Conservation (phyloP, 1,140 invertebrate genomes). For the Drosophila orena region DNA sequence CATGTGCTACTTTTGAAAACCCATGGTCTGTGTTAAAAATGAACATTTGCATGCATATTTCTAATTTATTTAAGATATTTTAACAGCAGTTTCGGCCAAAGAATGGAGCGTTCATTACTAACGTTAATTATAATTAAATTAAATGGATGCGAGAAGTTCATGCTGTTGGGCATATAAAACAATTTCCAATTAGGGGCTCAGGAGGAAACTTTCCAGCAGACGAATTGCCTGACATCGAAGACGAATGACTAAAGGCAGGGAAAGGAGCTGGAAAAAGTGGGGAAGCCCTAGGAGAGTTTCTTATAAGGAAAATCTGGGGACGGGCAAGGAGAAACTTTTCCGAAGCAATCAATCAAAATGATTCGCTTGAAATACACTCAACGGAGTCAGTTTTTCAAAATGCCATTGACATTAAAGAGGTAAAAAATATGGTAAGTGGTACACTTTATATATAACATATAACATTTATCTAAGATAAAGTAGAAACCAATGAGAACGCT, state of each 20-base stretch:
- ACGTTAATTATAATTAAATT: slow-evolving; percentile 54
- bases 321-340: slow-evolving; percentile 50
- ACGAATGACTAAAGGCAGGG: slow-evolving; percentile 16
- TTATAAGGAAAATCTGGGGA: neutral
- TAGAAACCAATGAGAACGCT: too few relatives aligned
- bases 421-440: neutral
- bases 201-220: slow-evolving; percentile 35
- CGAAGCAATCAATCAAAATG: slow-evolving; percentile 62
- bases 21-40: too few relatives aligned
- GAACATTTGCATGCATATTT: too few relatives aligned
- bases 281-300: too few relatives aligned
- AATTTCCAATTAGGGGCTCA: slow-evolving; percentile 24
- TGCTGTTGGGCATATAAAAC: slow-evolving; percentile 28
- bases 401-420: neutral
- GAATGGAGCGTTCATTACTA: too few relatives aligned
- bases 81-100: too few relatives aligned
- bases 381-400: neutral
- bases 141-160: slow-evolving; percentile 34
- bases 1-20: too few relatives aligned
- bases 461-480: too few relatives aligned
- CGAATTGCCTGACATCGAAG: slow-evolving; percentile 51
- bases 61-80: too few relatives aligned
- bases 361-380: slow-evolving; percentile 24
- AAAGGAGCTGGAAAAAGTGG: neutral
- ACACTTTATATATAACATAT: too few relatives aligned